Percentiles rank a stretch among this genome's conserved stretches.
Evolutionary conservation across 2,797 vertebrate genomes (phyloP).

Genomic region (Clarias platycephalus): DNA sequence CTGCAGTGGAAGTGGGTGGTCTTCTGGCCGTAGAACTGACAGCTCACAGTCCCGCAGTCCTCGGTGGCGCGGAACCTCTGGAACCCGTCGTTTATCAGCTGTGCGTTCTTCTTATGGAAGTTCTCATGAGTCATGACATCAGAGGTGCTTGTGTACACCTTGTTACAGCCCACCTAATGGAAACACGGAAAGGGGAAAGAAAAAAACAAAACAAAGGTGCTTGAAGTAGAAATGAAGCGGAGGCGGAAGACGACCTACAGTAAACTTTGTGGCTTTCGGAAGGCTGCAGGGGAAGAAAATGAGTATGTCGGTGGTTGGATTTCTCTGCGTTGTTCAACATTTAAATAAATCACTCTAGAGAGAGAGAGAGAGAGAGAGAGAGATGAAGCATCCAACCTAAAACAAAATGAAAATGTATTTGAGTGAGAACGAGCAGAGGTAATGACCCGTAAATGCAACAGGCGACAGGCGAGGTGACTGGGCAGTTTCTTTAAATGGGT

Average conservation of each 20-base stretch:
- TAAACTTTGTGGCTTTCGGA: slow-evolving; percentile 54
- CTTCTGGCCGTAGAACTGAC: slow-evolving; percentile 98
- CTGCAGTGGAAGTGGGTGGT: slow-evolving; percentile 99
- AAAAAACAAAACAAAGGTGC: slow-evolving; percentile 37
- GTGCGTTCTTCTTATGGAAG: slow-evolving; percentile 99
- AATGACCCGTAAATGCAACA: neutral
- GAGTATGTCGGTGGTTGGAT: slow-evolving; percentile 41
- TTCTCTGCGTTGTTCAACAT: slow-evolving; percentile 45
- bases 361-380: slow-evolving; percentile 41
- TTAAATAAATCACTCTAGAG: slow-evolving; percentile 44
- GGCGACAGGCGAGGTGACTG: slow-evolving; percentile 20
- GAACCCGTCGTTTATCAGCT: slow-evolving; percentile 98
- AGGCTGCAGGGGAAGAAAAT: slow-evolving; percentile 49
- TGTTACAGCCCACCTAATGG: slow-evolving; percentile 95
- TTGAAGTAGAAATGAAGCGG: slow-evolving; percentile 42
- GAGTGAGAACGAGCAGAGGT: slow-evolving; percentile 31
- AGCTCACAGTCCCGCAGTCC: slow-evolving; percentile 93
- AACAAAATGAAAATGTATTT: slow-evolving; percentile 20
- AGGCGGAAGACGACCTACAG: slow-evolving; percentile 41
- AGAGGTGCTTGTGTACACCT: slow-evolving; percentile 98
- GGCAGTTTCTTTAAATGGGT: slow-evolving; percentile 4
- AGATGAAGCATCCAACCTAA: slow-evolving; percentile 50
- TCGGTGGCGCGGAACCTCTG: slow-evolving; percentile 98
- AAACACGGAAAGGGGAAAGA: slow-evolving; percentile 37
- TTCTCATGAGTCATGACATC: slow-evolving; percentile 99